Evolutionary conservation across 2,888 invertebrate species (phyloP).

Genomic region (Orthosia gothica): DNA sequence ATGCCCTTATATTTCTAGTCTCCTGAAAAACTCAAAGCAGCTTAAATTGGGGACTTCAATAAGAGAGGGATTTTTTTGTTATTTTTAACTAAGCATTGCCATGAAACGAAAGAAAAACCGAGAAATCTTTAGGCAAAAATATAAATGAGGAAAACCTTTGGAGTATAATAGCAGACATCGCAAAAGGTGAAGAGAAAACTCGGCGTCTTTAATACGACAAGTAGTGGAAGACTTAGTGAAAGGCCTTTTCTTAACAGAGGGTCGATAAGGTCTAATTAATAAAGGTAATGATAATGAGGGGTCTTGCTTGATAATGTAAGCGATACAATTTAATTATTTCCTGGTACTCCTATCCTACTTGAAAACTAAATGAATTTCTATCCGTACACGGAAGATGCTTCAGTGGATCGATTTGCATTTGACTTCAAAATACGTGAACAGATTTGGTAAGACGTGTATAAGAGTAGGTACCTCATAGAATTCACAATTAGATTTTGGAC

Average conservation of each 20-base stretch:
- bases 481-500: constrained; percentile 30
- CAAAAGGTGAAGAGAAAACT: constrained; percentile 17
- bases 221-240: constrained; percentile 24
- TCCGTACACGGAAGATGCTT: neutral
- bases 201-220: constrained; percentile 15
- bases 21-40: neutral
- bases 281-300: constrained; percentile 31
- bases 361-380: constrained; percentile 2
- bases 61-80: neutral
- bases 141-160: constrained; percentile 26
- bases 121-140: neutral
- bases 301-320: constrained; percentile 10
- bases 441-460: constrained; percentile 21
- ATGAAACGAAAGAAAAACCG: neutral
- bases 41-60: neutral
- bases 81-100: neutral
- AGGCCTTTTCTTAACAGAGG: constrained; percentile 24
- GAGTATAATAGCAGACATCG: constrained; percentile 12
- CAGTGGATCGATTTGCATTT: constrained; percentile 18
- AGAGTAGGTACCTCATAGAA: constrained; percentile 13
- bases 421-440: constrained; percentile 24
- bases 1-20: neutral
- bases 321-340: constrained; percentile 28
- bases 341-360: neutral
- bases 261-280: constrained; percentile 35